These are phyloP conservation scores for Echeneis naucrates DNA, from an alignment of 2,797 vertebrate genomes.

Conservation along the genomic window DNA sequence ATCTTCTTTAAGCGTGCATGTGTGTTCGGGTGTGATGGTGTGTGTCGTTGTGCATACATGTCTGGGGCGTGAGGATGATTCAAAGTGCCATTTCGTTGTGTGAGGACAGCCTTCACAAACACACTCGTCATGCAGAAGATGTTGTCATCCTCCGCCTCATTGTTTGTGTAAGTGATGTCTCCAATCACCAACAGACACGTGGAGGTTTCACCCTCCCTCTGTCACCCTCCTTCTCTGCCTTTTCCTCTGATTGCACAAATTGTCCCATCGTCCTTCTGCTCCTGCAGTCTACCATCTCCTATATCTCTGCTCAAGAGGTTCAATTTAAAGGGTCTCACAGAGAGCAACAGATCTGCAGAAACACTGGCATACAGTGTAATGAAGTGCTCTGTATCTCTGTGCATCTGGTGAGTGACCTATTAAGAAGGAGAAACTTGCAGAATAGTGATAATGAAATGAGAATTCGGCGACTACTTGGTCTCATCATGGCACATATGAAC, in stretches of 20 bases:
- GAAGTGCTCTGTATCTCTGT: conserved; percentile 11
- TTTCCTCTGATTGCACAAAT: conserved; percentile 72
- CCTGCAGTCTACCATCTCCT: conserved; percentile 51
- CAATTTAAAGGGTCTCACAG: conserved; percentile 35
- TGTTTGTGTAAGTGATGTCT: conserved; percentile 82
- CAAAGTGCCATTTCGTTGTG: conserved; percentile 89
- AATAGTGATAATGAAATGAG: not conserved
- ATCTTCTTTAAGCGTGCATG: conserved; percentile 59
- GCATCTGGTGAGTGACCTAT: conserved; percentile 3
- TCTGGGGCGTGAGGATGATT: conserved; percentile 91
- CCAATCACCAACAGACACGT: conserved; percentile 78
- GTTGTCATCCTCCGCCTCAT: conserved; percentile 78
- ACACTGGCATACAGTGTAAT: conserved; percentile 9
- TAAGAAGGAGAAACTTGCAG: not conserved
- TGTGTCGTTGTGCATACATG: conserved; percentile 49
- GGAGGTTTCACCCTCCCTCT: conserved; percentile 73
- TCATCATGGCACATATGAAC: too few species aligned
- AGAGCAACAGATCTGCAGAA: conserved; percentile 25
- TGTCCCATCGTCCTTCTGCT: conserved; percentile 75
- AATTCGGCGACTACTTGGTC: not conserved
- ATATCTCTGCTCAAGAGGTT: conserved; percentile 50
- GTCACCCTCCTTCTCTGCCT: conserved; percentile 67
- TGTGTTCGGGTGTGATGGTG: conserved; percentile 64
- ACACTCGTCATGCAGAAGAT: conserved; percentile 89
- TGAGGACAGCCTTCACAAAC: conserved; percentile 93